phyloP scores from a whole-genome alignment of 2,113 vertebrate species.

The Scopus umbretta region DNA sequence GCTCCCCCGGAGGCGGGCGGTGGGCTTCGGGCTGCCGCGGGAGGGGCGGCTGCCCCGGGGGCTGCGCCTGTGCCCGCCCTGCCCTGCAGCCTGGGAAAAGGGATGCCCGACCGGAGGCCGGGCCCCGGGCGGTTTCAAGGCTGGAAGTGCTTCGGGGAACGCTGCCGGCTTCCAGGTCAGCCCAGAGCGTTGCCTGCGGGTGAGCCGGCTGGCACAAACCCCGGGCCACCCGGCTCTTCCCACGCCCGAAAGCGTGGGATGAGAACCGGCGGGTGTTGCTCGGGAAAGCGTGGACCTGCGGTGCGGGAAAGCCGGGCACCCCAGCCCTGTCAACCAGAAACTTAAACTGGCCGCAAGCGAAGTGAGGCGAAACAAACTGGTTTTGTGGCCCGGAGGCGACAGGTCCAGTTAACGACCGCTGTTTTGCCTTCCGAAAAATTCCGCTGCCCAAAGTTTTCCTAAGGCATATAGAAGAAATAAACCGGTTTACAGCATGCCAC shows the following conservation, averaged over 20 bases:
- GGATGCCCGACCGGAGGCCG: not conserved
- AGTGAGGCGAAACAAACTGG: not conserved
- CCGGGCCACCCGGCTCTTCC: not conserved
- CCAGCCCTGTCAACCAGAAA: not conserved
- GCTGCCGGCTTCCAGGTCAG: not conserved
- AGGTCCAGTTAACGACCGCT: not conserved
- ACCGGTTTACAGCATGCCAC: not conserved
- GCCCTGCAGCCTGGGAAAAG: no score
- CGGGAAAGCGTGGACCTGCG: not conserved
- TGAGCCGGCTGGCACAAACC: not conserved
- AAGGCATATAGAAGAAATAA: not conserved
- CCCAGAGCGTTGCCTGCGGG: not conserved
- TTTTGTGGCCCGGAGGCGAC: not conserved
- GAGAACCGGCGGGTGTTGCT: not conserved
- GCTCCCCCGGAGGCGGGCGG: no score
- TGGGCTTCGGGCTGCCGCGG: no score
- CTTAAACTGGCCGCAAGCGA: not conserved
- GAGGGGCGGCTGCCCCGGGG: no score
- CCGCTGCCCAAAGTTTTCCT: not conserved
- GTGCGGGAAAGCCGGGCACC: not conserved
- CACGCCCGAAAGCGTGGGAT: not conserved
- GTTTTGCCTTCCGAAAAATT: not conserved
- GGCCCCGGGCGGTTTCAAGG: not conserved
- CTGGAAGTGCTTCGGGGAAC: not conserved
- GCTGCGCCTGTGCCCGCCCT: no score